A percentile compares a stretch with the other conserved stretches of the same genome.
Evolutionary conservation across 2,113 vertebrate genomes (phyloP).

Genomic region (Struthio camelus): DNA sequence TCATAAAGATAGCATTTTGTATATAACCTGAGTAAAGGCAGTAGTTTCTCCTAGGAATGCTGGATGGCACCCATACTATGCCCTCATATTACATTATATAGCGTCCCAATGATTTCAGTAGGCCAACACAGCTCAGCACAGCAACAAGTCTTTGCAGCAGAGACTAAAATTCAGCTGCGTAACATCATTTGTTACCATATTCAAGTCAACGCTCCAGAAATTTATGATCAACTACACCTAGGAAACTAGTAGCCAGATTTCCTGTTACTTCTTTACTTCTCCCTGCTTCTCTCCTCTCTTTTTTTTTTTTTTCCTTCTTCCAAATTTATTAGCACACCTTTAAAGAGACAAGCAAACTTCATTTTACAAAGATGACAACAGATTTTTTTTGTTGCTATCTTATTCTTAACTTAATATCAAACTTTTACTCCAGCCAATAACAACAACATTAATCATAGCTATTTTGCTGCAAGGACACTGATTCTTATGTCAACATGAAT

Average conservation of each 20-base stretch:
- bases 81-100: background rate
- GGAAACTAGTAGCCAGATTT: background rate
- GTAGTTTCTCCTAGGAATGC: no score
- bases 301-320: background rate
- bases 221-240: background rate
- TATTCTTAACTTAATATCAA: background rate
- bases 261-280: background rate
- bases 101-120: rapidly evolving
- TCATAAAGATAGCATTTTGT: background rate
- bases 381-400: background rate
- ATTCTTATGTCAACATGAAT: background rate
- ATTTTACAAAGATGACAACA: background rate
- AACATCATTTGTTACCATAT: background rate
- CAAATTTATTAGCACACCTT: background rate
- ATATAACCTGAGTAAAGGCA: background rate
- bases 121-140: background rate
- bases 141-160: background rate
- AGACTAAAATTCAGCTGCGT: background rate
- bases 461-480: background rate
- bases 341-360: background rate
- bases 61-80: background rate
- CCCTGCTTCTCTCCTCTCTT: background rate
- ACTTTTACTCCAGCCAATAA: background rate
- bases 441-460: background rate
- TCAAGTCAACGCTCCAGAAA: background rate